Evolutionary conservation across 2,888 invertebrate genomes (phyloP), one percentile per base, ranked within the genome.

Genomic region (Lymantria monacha): DNA sequence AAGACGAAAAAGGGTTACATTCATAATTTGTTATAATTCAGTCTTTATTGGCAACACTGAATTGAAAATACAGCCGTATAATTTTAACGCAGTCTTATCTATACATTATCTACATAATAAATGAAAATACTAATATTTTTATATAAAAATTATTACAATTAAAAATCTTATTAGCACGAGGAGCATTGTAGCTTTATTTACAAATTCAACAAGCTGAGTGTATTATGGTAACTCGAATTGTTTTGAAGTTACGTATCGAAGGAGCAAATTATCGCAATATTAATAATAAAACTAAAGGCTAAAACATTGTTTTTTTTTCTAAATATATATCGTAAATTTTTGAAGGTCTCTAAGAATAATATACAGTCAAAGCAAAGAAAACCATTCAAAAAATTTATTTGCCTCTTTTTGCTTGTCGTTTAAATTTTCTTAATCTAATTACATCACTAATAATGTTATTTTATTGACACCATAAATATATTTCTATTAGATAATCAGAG

Each of bases 321-420:
- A 73, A 61, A 74, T 70, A 66, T 59, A 60, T 73, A 70, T 67
- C 81, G 82, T 81, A 63, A 74, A 77, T 79, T 84, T 78, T 81
- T 81, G 83, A 87, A 81, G 87, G 88, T 82, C 74, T 76, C 83
- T 83, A 73, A 66, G 76, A 69, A 76, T 66, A 88, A 89, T 90
- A 53, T 91, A 89, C 89, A 90, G 72, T 70, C 65, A 43, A 55
- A 63, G 72, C 72, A 66, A 82, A 81, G 85, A 83, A 76, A 85
- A 87, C 88, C 90, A 48, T 82, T 80, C 85, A 88, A 87, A 89
- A 81, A 66, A 78, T 22, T 75, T 80, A 76, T 79, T 81, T 89
- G 90, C 91, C 90, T 90, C 90, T 76, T 77, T 81, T 80, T 82
- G 90, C 90, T 91, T 89, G 88, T 90, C 89, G 71, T 80, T 78